Evolutionary conservation across 2,797 vertebrate species (phyloP).

Genomic region (Aldrovandia affinis): DNA sequence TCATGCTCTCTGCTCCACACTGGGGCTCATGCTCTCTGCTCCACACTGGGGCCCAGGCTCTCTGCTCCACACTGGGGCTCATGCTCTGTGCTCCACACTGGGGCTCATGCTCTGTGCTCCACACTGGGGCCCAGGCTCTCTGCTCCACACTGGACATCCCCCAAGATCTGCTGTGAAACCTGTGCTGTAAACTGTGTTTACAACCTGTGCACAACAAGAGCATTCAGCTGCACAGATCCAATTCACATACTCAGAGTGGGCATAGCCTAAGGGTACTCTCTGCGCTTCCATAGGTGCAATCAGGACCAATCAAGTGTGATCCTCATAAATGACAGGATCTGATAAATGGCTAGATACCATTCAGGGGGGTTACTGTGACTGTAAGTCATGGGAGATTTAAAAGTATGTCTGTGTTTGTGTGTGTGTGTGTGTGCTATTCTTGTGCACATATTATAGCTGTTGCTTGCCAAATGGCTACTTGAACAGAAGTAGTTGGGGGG

Average conservation of each 20-base stretch:
- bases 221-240: neutral
- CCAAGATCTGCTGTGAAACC: neutral
- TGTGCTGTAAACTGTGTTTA: neutral
- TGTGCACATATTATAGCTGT: too few relatives aligned
- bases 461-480: too few relatives aligned
- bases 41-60: too few relatives aligned
- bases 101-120: too few relatives aligned
- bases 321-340: slow-evolving; percentile 21
- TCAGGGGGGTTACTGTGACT: neutral
- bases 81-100: too few relatives aligned
- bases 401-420: neutral
- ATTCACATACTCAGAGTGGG: neutral
- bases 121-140: too few relatives aligned
- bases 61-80: too few relatives aligned
- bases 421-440: neutral
- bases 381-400: neutral
- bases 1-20: too few relatives aligned
- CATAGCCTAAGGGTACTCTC: neutral
- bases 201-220: slow-evolving; percentile 6
- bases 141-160: too few relatives aligned
- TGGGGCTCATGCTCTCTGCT: too few relatives aligned
- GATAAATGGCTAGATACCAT: neutral
- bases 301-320: slow-evolving; percentile 17
- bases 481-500: too few relatives aligned
- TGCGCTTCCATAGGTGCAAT: slow-evolving; percentile 8